Evolutionary conservation across 2,888 invertebrate genomes (phyloP).

Genomic region (Encarsia formosa): DNA sequence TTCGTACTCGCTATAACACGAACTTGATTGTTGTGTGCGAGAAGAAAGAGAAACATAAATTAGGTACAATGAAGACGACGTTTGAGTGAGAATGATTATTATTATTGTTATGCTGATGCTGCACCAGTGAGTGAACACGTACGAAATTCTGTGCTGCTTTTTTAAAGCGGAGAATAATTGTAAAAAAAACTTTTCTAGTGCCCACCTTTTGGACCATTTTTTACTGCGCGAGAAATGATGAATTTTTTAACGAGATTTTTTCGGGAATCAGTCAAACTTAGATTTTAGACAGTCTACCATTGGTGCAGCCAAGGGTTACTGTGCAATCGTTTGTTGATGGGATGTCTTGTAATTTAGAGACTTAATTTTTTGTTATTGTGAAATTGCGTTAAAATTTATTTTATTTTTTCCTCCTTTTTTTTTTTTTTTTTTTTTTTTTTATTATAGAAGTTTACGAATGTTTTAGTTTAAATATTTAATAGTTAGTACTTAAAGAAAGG

Average conservation of each 20-base stretch:
- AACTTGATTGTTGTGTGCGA: background rate
- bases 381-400: conserved; percentile 4
- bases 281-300: background rate
- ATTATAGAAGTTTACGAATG: background rate
- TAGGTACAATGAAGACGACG: too few relatives aligned
- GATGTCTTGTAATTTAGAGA: conserved; percentile 5
- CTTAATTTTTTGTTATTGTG: conserved; percentile 2
- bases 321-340: conserved; percentile 5
- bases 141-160: too few relatives aligned
- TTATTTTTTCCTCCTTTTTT: conserved; percentile 3
- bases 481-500: conserved; percentile 12
- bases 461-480: conserved; percentile 1
- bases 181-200: too few relatives aligned
- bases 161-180: too few relatives aligned
- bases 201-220: too few relatives aligned
- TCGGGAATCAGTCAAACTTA: too few relatives aligned
- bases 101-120: too few relatives aligned
- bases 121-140: too few relatives aligned
- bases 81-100: too few relatives aligned
- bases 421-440: background rate
- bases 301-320: background rate
- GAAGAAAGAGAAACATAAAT: background rate
- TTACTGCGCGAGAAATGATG: too few relatives aligned
- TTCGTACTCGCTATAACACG: conserved; percentile 7
- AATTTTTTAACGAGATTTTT: too few relatives aligned